Evolutionary conservation across 2,797 vertebrate species (phyloP).

Genomic region (Hypotaenidia philippensis): DNA sequence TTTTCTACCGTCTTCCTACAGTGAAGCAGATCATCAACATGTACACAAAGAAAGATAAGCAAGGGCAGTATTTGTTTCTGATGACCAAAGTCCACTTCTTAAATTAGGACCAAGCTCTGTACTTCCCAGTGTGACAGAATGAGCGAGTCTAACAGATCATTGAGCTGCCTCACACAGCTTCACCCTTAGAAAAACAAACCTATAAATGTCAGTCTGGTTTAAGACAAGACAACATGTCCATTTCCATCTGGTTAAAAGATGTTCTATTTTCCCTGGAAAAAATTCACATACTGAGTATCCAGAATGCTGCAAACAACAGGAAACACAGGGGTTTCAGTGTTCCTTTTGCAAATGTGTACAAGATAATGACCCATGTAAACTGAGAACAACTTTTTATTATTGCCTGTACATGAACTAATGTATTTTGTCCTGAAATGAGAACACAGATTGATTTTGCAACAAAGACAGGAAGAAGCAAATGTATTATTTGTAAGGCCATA

Average conservation of each 20-base stretch:
- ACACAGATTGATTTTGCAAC: not conserved
- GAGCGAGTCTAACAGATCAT: too few species aligned
- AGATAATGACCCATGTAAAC: too few species aligned
- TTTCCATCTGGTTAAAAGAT: constrained; percentile 1
- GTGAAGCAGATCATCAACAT: not conserved
- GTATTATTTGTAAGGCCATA: not conserved
- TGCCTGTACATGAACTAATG: not conserved
- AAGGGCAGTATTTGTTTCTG: not conserved
- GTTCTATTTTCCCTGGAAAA: not conserved
- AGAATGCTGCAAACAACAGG: not conserved
- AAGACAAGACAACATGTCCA: not conserved
- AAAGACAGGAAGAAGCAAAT: not conserved
- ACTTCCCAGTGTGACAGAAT: not conserved
- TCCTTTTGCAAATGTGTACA: not conserved
- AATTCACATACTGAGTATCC: not conserved
- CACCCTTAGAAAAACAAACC: not conserved
- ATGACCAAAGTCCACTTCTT: not conserved
- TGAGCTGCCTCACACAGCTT: not conserved
- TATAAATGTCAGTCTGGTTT: not conserved
- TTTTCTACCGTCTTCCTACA: not conserved
- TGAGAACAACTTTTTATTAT: too few species aligned
- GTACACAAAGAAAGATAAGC: not conserved
- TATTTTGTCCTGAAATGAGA: not conserved
- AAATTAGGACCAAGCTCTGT: not conserved
- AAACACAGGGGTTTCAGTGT: not conserved